These are phyloP conservation scores for Nothobranchius kuhntae DNA, from an alignment of 2,113 vertebrate genomes.

Conservation along the genomic window DNA sequence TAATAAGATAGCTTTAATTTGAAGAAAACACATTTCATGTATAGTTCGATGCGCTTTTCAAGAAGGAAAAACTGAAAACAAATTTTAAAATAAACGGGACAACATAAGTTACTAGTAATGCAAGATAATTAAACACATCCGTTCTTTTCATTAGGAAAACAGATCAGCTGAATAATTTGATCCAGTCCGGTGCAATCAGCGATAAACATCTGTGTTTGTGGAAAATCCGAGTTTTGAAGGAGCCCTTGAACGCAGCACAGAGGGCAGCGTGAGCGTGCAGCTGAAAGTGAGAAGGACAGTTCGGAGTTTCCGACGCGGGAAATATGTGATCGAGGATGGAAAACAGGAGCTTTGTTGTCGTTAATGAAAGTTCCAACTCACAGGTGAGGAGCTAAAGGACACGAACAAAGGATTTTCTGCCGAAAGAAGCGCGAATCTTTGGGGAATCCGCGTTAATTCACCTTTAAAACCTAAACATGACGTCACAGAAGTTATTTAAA, in stretches of 20 bases:
- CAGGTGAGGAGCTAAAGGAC: slow-evolving; percentile 36
- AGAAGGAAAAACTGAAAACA: too few species aligned
- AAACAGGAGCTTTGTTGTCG: slow-evolving; percentile 28
- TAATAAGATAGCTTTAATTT: too few species aligned
- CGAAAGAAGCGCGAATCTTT: background rate
- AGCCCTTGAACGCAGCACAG: slow-evolving; percentile 41
- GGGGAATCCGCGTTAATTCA: background rate
- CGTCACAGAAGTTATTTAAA: background rate
- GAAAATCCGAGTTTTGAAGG: slow-evolving; percentile 7
- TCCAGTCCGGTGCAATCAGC: background rate
- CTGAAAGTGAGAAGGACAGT: slow-evolving; percentile 17
- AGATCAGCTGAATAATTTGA: too few species aligned
- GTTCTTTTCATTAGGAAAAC: too few species aligned
- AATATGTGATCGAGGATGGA: slow-evolving; percentile 46
- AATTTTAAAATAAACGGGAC: too few species aligned
- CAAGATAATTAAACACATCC: too few species aligned
- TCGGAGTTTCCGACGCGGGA: background rate
- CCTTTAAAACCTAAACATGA: background rate
- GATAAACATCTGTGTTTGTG: background rate
- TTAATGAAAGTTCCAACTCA: slow-evolving; percentile 10
- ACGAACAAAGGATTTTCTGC: rapidly evolving
- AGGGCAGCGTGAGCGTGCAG: background rate
- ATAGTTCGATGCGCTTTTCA: too few species aligned
- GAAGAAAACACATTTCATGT: too few species aligned
- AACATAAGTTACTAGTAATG: too few species aligned